Percentiles rank a stretch among this genome's conserved stretches.
Conservation (phyloP, 2,113 vertebrate genomes). For the Nannospalax galili region DNA sequence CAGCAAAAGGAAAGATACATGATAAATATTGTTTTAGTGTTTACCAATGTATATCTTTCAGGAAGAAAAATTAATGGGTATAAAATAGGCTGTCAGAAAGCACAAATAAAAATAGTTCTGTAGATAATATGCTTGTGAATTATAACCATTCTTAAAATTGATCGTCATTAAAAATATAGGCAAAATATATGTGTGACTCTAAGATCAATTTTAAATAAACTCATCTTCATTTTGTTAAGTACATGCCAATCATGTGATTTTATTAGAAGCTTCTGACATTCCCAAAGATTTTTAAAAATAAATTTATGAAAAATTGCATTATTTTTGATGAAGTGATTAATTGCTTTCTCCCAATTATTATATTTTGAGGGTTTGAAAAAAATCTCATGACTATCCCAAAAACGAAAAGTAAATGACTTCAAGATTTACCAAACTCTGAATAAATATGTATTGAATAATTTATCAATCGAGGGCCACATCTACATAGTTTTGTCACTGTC, state of each 20-base stretch:
- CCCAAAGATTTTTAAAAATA: conserved; percentile 7
- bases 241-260: neutral
- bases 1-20: neutral
- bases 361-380: neutral
- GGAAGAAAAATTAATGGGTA: neutral
- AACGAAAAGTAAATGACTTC: neutral
- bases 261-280: neutral
- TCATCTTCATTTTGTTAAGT: neutral
- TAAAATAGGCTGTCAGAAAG: neutral
- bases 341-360: neutral
- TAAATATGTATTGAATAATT: neutral
- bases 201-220: neutral
- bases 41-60: neutral
- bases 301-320: neutral
- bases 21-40: neutral
- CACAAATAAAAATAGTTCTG: neutral
- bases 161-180: neutral
- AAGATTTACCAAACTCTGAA: neutral
- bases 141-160: neutral
- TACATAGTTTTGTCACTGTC: neutral
- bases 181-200: neutral
- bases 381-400: neutral
- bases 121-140: neutral
- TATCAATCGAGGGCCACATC: neutral
- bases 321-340: neutral